phyloP scores from a whole-genome alignment of 2,113 vertebrate species.

The Cyprinus carpio region DNA sequence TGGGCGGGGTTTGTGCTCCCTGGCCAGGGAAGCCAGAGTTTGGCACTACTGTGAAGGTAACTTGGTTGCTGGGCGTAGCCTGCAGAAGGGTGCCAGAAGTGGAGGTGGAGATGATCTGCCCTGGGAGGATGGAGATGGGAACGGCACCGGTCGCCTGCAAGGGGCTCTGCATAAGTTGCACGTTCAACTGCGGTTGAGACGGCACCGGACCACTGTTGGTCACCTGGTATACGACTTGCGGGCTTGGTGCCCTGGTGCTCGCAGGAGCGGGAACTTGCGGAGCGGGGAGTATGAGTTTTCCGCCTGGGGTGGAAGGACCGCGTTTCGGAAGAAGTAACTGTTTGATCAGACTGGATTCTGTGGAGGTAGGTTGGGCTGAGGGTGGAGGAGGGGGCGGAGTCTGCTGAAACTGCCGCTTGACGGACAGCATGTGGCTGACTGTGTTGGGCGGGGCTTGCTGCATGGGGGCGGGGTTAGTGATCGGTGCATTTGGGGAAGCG shows the following conservation, averaged over 20 bases:
- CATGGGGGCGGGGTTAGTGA: constrained; percentile 77
- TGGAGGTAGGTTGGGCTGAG: constrained; percentile 83
- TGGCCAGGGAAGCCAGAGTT: constrained; percentile 94
- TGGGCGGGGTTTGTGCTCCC: constrained; percentile 81
- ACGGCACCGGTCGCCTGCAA: constrained; percentile 72
- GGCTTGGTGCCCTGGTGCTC: constrained; percentile 85
- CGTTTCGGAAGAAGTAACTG: constrained; percentile 98
- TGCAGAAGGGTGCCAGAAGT: constrained; percentile 92
- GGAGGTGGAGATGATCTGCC: constrained; percentile 89
- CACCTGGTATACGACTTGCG: constrained; percentile 95
- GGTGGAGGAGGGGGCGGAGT: constrained; percentile 76
- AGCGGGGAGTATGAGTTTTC: constrained; percentile 96
- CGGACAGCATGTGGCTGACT: constrained; percentile 91
- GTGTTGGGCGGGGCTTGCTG: constrained; percentile 84
- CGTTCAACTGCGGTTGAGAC: constrained; percentile 88
- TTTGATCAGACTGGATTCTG: constrained; percentile 98
- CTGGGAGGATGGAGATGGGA: constrained; percentile 91
- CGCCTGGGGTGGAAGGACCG: constrained; percentile 94
- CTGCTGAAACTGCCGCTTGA: constrained; percentile 87
- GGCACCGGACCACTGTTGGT: constrained; percentile 82
- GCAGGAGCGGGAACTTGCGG: constrained; percentile 94
- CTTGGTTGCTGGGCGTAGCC: constrained; percentile 89
- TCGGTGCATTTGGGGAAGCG: constrained; percentile 77
- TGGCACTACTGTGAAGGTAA: constrained; percentile 99
- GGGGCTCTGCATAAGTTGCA: constrained; percentile 91